phyloP scores from a whole-genome alignment of 2,888 invertebrate species.

The Leucania comma region DNA sequence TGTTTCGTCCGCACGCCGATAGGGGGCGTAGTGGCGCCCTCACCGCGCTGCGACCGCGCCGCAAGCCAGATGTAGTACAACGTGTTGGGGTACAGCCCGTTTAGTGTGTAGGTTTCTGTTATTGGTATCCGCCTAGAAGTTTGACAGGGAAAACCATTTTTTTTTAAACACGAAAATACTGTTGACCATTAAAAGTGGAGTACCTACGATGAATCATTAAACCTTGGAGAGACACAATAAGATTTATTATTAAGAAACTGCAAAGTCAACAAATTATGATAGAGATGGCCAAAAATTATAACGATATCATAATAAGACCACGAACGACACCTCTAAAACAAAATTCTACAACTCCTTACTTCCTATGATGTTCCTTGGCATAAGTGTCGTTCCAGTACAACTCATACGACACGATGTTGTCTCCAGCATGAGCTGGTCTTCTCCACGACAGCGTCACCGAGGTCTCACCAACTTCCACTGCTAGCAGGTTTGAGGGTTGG shows the following conservation, averaged over 20 bases:
- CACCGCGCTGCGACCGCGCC: conserved; percentile 97
- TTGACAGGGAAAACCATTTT: not conserved
- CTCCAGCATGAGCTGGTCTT: conserved; percentile 97
- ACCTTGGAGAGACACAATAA: not conserved
- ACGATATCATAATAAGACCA: not conserved
- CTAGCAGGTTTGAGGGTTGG: conserved; percentile 97
- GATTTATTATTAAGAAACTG: not conserved
- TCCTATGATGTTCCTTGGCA: conserved; percentile 96
- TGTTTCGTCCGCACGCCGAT: conserved; percentile 98
- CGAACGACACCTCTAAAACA: not conserved
- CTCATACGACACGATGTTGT: conserved; percentile 98
- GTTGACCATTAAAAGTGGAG: no score
- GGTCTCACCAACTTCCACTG: conserved; percentile 96
- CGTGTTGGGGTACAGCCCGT: conserved; percentile 98
- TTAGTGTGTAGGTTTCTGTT: conserved; percentile 96
- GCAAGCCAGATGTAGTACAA: conserved; percentile 99
- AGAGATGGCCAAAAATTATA: not conserved
- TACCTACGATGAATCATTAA: not conserved
- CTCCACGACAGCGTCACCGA: conserved; percentile 98
- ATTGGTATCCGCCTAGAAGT: conserved; percentile 93
- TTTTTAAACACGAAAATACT: no score
- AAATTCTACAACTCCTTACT: conserved; percentile 86
- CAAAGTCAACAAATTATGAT: not conserved
- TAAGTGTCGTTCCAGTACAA: conserved; percentile 99
- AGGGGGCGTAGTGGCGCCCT: conserved; percentile 98